phyloP scores from a whole-genome alignment of 2,113 vertebrate species.

The Percina caprodes region DNA sequence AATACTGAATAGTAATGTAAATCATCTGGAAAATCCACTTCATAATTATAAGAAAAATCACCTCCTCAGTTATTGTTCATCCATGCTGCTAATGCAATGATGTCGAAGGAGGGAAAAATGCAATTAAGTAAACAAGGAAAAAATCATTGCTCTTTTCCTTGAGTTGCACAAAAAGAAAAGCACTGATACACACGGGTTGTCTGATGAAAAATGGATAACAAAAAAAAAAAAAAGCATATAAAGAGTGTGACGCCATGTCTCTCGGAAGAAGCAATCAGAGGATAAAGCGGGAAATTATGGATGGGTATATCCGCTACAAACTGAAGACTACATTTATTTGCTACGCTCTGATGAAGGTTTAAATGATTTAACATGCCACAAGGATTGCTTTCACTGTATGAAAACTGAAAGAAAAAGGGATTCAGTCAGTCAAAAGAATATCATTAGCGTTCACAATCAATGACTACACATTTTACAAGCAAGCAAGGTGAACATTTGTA shows the following conservation, averaged over 20 bases:
- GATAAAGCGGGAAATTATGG: constrained; percentile 48
- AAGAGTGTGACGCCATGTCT: constrained; percentile 22
- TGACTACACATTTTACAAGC: constrained; percentile 11
- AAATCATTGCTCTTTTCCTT: constrained; percentile 34
- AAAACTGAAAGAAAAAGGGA: constrained; percentile 31
- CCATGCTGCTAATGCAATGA: constrained; percentile 63
- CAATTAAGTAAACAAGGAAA: constrained; percentile 67
- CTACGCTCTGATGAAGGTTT: constrained; percentile 43
- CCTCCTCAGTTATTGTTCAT: constrained; percentile 63
- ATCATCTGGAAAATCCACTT: constrained; percentile 67
- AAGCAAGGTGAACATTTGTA: constrained; percentile 43
- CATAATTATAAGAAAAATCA: constrained; percentile 62
- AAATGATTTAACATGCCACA: constrained; percentile 48
- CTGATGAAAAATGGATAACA: constrained; percentile 48
- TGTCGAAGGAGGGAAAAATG: constrained; percentile 52
- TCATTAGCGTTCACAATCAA: constrained; percentile 17
- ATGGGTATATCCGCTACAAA: constrained; percentile 18
- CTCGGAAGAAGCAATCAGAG: constrained; percentile 49
- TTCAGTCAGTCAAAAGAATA: constrained; percentile 35
- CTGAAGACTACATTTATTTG: constrained; percentile 25
- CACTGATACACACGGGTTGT: constrained; percentile 24
- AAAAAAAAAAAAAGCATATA: constrained; percentile 5
- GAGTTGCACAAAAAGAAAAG: constrained; percentile 44
- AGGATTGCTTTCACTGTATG: constrained; percentile 21
- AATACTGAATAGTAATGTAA: constrained; percentile 39